phyloP scores from a whole-genome alignment of 2,797 vertebrate species.

The Odontamblyopus lacepedii region DNA sequence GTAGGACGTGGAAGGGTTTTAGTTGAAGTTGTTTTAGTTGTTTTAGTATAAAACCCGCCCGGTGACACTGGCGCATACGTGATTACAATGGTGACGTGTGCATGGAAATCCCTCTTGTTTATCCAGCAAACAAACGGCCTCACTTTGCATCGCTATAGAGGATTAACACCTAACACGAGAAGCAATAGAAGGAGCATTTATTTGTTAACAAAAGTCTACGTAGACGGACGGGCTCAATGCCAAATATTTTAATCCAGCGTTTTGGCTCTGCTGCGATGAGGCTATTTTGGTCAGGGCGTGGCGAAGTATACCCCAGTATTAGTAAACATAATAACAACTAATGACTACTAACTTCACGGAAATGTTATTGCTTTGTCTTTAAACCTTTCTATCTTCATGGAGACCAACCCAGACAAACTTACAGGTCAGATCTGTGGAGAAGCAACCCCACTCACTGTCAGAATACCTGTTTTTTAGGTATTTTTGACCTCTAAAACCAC shows the following conservation, averaged over 20 bases:
- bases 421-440: no score
- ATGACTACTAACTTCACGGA: no score
- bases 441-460: no score
- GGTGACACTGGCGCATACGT: not conserved
- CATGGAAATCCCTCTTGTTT: constrained; percentile 5
- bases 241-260: not conserved
- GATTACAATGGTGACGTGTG: constrained; percentile 21
- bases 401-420: no score
- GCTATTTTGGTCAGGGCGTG: not conserved
- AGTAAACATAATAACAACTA: no score
- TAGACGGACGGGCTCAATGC: not conserved
- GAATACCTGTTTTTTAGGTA: no score
- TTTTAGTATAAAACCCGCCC: not conserved
- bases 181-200: not conserved
- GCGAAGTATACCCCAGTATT: not conserved
- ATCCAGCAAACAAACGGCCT: not conserved
- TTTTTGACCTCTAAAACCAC: no score
- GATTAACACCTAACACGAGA: not conserved
- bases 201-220: not conserved
- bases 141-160: not conserved
- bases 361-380: no score
- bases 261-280: not conserved
- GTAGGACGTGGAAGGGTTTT: no score
- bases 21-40: no score
- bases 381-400: no score